Conservation (phyloP, 2,888 invertebrate genomes). For the Erebia epiphron region DNA sequence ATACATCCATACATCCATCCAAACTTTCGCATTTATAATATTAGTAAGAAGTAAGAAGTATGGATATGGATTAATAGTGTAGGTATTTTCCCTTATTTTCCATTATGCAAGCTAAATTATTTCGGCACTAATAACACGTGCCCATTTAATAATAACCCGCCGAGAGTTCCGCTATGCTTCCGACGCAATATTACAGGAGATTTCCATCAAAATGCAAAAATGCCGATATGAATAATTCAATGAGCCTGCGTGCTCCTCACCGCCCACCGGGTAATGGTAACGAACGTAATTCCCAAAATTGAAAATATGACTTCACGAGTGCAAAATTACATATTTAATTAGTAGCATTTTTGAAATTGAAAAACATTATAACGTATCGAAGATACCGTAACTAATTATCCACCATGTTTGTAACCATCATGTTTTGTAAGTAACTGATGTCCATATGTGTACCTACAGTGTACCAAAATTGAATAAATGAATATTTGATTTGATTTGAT, state of each 20-base stretch:
- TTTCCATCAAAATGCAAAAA: constrained; percentile 38
- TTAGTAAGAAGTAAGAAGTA: no score
- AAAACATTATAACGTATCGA: no score
- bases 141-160: background rate
- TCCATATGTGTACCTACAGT: no score
- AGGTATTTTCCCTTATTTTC: background rate
- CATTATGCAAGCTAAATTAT: background rate
- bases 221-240: constrained; percentile 38
- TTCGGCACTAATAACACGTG: background rate
- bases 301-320: constrained; percentile 10
- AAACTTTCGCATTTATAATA: no score
- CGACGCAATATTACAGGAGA: constrained; percentile 26
- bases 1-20: no score
- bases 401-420: no score
- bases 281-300: constrained; percentile 26
- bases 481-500: no score
- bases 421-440: no score
- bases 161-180: constrained; percentile 1
- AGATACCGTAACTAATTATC: no score
- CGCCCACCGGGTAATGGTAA: constrained; percentile 24
- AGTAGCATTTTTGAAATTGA: background rate
- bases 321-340: constrained; percentile 11
- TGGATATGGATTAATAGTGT: no score
- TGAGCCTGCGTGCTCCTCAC: constrained; percentile 29
- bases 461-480: no score